Percentiles rank a stretch among this genome's conserved stretches.
phyloP scores from a whole-genome alignment of 2,797 vertebrate genomes.

The Rhynchotus rufescens region DNA sequence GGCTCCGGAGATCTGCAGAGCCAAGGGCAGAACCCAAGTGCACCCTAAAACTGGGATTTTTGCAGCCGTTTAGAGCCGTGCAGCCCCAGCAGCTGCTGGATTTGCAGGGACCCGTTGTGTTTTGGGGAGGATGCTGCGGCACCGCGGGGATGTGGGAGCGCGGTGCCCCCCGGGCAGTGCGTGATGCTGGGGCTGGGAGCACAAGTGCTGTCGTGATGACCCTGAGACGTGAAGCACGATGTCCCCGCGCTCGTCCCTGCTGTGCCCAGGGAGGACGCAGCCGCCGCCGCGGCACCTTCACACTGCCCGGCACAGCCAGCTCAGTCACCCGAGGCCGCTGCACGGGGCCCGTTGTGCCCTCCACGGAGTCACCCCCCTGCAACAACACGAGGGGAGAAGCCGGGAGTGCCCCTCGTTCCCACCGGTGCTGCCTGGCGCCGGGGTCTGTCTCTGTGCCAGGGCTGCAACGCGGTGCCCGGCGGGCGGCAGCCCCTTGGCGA shows the following conservation, averaged over 20 bases:
- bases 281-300: accelerated
- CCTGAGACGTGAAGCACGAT: accelerated
- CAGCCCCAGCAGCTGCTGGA: accelerated
- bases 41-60: not conserved
- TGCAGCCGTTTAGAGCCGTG: not conserved
- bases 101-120: not conserved
- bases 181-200: accelerated
- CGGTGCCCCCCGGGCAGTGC: not conserved
- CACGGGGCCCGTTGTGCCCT: too few species aligned
- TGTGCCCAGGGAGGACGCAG: accelerated
- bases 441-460: accelerated
- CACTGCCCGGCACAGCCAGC: not conserved
- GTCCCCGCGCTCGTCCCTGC: not conserved
- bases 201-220: too few species aligned
- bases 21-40: not conserved
- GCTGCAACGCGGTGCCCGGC: too few species aligned
- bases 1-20: accelerated
- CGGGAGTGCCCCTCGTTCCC: accelerated
- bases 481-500: too few species aligned
- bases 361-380: too few species aligned
- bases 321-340: not conserved
- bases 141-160: not conserved
- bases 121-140: accelerated
- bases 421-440: not conserved
- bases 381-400: not conserved